Base-by-base conservation (phyloP, 2,888 invertebrate genomes). In the Ophioninae sp. region DNA sequence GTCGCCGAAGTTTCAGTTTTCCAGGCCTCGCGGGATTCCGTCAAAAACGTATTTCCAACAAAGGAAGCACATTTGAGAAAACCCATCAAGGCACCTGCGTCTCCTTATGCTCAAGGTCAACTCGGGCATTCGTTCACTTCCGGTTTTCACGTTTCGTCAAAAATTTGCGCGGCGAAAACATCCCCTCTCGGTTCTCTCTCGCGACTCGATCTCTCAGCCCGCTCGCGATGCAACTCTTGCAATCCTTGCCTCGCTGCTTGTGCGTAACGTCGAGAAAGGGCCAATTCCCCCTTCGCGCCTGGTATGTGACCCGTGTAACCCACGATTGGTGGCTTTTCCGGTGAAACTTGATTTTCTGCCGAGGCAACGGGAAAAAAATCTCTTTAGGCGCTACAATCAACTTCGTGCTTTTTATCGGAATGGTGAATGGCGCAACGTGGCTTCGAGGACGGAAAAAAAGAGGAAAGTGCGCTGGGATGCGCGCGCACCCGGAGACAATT, bases 281-380 rank as follows among this genome's bases (percentile, higher is more conserved):
- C 95, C 0, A 95, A 95, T 90, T 96, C 96, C 17, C 95, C 95
- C 89, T 94, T 95, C 74, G 96, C 95, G 67, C 95, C 94, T 5
- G 96, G 96, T 83, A 96, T 96, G 90, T 96, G 96, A 5, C 96
- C 96, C 0, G 96, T 96, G 91, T 96, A 96, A 9, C 96, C 96
- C 0, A 96, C 95, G 87, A 96, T 96, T 20, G 96, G 96, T 23
- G 96, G 96, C 87, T 94, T 94, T 89, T 96, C 95, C 0, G 96
- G 94, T 8, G 96, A 95, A 85, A 95, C 94, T 91, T 93, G 93
- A 86, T 95, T 95, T 88, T 95, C 96, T 95, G 93, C 78, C 94
- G 93, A 81, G 9, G 10, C 20, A 10, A 67, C 23, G 8, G 41
- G 23, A n/a, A 22, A 37, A 56, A 44, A 73, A 20, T 23, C 41